Evolutionary conservation across 2,113 vertebrate genomes (phyloP).

Genomic region (Crypturellus undulatus): DNA sequence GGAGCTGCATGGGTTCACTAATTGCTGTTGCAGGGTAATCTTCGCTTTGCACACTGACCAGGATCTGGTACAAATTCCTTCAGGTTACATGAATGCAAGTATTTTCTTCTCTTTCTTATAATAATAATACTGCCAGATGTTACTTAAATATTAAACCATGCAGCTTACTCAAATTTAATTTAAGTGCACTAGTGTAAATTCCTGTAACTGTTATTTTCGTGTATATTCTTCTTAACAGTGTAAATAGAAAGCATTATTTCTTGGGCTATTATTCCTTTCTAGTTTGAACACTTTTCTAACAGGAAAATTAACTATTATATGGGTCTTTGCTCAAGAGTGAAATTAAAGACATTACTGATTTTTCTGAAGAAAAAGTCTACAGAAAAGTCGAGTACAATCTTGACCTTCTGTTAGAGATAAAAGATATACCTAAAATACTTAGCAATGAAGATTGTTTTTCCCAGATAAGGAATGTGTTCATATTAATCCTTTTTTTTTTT

Average conservation of each 20-base stretch:
- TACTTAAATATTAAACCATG: not conserved
- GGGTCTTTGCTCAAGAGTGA: not conserved
- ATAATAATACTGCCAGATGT: not conserved
- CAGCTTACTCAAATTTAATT: not conserved
- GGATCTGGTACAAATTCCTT: not conserved
- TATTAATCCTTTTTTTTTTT: no score
- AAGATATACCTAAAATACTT: not conserved
- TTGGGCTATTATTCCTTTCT: not conserved
- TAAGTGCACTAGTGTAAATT: not conserved
- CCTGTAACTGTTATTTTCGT: not conserved
- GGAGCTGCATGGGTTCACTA: not conserved
- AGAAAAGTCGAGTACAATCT: not conserved
- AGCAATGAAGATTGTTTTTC: not conserved
- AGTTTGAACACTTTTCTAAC: not conserved
- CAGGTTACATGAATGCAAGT: not conserved
- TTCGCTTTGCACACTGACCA: not conserved
- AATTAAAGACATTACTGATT: slow-evolving; percentile 32
- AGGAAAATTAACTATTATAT: not conserved
- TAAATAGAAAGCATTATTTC: not conserved
- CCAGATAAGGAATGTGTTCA: not conserved
- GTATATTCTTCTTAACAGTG: not conserved
- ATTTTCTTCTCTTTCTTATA: not conserved
- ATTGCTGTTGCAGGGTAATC: not conserved
- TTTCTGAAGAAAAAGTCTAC: not conserved
- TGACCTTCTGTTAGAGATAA: not conserved